Evolutionary conservation across 2,888 invertebrate genomes (phyloP), one percentile per base, ranked within the genome.

Genomic region (Ectobius pallidus): DNA sequence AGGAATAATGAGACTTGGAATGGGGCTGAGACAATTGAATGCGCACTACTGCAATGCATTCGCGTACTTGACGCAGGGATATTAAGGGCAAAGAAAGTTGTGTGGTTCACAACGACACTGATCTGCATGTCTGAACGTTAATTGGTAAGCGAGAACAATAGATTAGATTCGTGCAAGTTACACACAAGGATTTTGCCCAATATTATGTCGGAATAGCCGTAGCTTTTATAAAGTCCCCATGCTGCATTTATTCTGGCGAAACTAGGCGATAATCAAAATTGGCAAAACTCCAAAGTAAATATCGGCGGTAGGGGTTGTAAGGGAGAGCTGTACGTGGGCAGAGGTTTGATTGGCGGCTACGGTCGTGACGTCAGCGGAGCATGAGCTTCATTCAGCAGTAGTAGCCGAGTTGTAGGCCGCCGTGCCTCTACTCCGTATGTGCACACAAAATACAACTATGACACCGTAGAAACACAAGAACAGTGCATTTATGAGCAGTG

Each of bases 311-410:
- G 30, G 63, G 32, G 62, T 14, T 11, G 22, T 9, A 4, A n/a
- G 55, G 52, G 20, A 4, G 46, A 32, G 52, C 20, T 32, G 32
- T 32, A 63, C 22, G 49, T 44, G 52, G 63, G 69, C 30, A 22
- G 58, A 34, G 61, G 20, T 11, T 68, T 61, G 62, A 70, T 69
- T 62, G 69, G 70, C 30, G 27, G 27, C 11, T 34, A 9, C 32
- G n/a, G n/a, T 22, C 46, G 46, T 55, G 65, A 63, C 70, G 58
- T 65, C 70, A 46, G 61, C 25, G 44, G 27, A 34, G 67, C 25
- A 58, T 20, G 34, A 34, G 58, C 44, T 70, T 67, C 67, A 73
- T 73, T 73, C 73, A 63, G 55, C 30, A 71, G 63, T 52, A 25
- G 49, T 22, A 32, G 18, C 34, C 34, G 11, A 34, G 22, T 52